Percentiles rank a stretch among this genome's conserved stretches.
Evolutionary conservation across 2,888 invertebrate genomes (phyloP).

Genomic region (Pseudoips prasinana): DNA sequence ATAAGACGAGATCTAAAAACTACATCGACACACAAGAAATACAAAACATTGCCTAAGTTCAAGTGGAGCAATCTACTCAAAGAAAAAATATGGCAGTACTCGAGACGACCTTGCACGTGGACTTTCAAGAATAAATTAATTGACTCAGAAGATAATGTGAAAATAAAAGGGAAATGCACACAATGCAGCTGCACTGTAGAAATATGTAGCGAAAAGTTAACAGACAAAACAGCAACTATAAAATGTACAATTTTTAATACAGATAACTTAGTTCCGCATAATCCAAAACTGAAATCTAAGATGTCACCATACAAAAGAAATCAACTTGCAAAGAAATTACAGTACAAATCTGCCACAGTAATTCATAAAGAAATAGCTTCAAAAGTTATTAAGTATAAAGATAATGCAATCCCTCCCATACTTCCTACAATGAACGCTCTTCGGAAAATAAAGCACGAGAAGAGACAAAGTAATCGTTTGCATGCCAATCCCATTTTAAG

Average conservation of each 20-base stretch:
- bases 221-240: slow-evolving; percentile 3
- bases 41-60: slow-evolving; percentile 6
- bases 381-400: slow-evolving; percentile 1
- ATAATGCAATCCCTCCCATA: slow-evolving; percentile 1
- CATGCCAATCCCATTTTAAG: slow-evolving; percentile 1
- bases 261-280: slow-evolving; percentile 1
- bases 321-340: slow-evolving; percentile 1
- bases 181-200: slow-evolving; percentile 2
- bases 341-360: slow-evolving; percentile 1
- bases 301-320: slow-evolving; percentile 3
- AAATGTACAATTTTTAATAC: slow-evolving; percentile 2
- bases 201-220: slow-evolving; percentile 1
- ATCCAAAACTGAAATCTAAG: slow-evolving; percentile 3
- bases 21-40: slow-evolving; percentile 4
- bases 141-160: neutral
- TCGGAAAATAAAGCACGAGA: slow-evolving; percentile 2
- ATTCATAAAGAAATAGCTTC: neutral
- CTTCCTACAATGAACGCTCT: slow-evolving; percentile 1
- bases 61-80: slow-evolving; percentile 7
- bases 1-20: slow-evolving; percentile 4
- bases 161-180: slow-evolving; percentile 2
- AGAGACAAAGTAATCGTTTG: slow-evolving; percentile 1
- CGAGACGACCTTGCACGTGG: slow-evolving; percentile 4
- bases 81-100: slow-evolving; percentile 3
- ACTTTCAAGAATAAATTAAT: slow-evolving; percentile 4